Base-by-base conservation (phyloP, 2,888 invertebrate species). In the Ormyrus rosae region DNA sequence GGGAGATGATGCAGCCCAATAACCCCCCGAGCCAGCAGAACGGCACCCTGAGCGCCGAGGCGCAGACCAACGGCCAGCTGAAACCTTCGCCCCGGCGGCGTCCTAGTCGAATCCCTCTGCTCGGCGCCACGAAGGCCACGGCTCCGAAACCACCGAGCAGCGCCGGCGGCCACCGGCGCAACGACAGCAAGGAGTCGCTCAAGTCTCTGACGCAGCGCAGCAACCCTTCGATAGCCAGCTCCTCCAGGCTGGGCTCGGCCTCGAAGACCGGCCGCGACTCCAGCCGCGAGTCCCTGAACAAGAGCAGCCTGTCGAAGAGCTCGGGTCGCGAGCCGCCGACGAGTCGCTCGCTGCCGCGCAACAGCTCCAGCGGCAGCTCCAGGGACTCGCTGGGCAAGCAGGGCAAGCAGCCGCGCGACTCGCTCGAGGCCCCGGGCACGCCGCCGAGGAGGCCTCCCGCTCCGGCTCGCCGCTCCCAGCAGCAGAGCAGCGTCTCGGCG, bases 91-190 rank as follows among this genome's bases (percentile, higher is more conserved):
- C 90, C 0, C 91, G 92, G 67, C 89, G 92, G 82, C 91, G 93
- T 83, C 94, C 95, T 74, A 94, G 95, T 91, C 95, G 95, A 90
- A 96, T 95, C 85, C 96, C 95, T 78, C 91, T 95, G 88, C 93
- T 93, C 65, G 93, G 92, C 50, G 82, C 86, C 69, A 84, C 84
- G 83, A 93, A 91, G 88, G 91, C 88, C 91, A 91, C 93, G 70
- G 93, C 94, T 81, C 93, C 94, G 19, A 94, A 94, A 86, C 93
- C 94, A 48, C 93, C 93, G 6, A 60, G 11, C 13, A 13, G 58
- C 9, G 3, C 71, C 6, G 10, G 56, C 34, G 58, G 77, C 5
- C 86, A 87, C 76, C 84, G 81, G 58, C 87, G 88, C 53, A 89
- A 88, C 85, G 90, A 90, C 83, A 89, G 88, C 82, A 88, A 85